A percentile compares a stretch with the other conserved stretches of the same genome.
phyloP scores from a whole-genome alignment of 1,140 invertebrate species.

The Zaprionus ornatus region DNA sequence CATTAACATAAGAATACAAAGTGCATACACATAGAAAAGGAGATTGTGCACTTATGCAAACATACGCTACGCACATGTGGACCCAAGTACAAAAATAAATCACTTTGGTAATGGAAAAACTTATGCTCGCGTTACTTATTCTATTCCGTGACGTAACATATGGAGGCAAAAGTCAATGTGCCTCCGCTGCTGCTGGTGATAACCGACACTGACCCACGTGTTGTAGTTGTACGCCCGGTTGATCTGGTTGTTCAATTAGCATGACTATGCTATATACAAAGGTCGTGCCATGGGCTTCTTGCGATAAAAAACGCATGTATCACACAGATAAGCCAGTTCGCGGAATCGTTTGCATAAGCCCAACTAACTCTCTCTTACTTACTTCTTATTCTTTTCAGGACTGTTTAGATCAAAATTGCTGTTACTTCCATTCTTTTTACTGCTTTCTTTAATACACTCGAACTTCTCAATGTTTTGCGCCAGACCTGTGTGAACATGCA shows the following conservation, averaged over 20 bases:
- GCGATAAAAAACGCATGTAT: slow-evolving; percentile 53
- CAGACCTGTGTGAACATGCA: slow-evolving; percentile 72
- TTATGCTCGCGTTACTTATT: slow-evolving; percentile 14
- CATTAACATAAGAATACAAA: slow-evolving; percentile 30
- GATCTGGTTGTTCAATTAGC: slow-evolving; percentile 57
- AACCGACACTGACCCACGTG: slow-evolving; percentile 71
- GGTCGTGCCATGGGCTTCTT: slow-evolving; percentile 44
- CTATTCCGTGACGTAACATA: slow-evolving; percentile 54
- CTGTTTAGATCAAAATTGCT: slow-evolving; percentile 73
- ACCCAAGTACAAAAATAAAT: slow-evolving; percentile 57
- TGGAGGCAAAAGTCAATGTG: slow-evolving; percentile 47
- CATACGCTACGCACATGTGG: slow-evolving; percentile 40
- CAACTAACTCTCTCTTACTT: slow-evolving; percentile 49
- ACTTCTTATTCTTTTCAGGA: slow-evolving; percentile 77
- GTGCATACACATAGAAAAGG: not conserved
- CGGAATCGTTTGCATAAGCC: slow-evolving; percentile 29
- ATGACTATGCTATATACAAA: slow-evolving; percentile 53
- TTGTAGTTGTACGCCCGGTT: slow-evolving; percentile 34
- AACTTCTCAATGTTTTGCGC: slow-evolving; percentile 84
- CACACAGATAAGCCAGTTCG: not conserved
- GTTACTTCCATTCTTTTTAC: slow-evolving; percentile 57
- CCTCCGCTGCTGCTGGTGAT: slow-evolving; percentile 41
- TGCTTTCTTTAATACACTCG: slow-evolving; percentile 79
- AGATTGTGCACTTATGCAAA: slow-evolving; percentile 52
- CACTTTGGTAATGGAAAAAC: slow-evolving; percentile 37